phyloP scores from a whole-genome alignment of 2,113 vertebrate species.

The Oreotrochilus melanogaster region DNA sequence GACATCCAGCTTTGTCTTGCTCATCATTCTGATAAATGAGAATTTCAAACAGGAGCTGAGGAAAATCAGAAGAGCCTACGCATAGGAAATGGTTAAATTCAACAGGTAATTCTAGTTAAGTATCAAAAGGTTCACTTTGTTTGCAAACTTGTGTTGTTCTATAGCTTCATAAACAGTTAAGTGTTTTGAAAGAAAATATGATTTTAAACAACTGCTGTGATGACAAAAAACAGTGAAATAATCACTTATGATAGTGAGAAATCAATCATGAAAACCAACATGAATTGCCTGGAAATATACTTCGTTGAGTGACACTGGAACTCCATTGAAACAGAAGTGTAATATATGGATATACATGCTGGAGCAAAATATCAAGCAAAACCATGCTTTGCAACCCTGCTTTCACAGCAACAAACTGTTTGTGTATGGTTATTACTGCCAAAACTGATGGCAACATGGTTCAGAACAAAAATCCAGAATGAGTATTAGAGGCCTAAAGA shows the following conservation, averaged over 20 bases:
- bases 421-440: background rate
- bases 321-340: background rate
- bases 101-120: background rate
- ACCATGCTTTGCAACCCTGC: background rate
- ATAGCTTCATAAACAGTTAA: background rate
- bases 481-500: background rate
- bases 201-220: background rate
- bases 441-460: background rate
- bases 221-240: background rate
- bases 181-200: background rate
- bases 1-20: background rate
- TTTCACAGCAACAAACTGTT: background rate
- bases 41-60: background rate
- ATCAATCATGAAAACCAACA: background rate
- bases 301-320: background rate
- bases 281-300: background rate
- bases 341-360: background rate
- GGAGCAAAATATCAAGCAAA: background rate
- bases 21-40: background rate
- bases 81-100: background rate
- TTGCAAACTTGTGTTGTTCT: background rate
- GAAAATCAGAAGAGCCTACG: background rate
- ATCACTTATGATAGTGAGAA: background rate
- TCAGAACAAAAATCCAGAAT: background rate
- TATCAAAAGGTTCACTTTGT: background rate